Base-by-base conservation (phyloP, 2,888 invertebrate species). In the Heteropelma amictum region DNA sequence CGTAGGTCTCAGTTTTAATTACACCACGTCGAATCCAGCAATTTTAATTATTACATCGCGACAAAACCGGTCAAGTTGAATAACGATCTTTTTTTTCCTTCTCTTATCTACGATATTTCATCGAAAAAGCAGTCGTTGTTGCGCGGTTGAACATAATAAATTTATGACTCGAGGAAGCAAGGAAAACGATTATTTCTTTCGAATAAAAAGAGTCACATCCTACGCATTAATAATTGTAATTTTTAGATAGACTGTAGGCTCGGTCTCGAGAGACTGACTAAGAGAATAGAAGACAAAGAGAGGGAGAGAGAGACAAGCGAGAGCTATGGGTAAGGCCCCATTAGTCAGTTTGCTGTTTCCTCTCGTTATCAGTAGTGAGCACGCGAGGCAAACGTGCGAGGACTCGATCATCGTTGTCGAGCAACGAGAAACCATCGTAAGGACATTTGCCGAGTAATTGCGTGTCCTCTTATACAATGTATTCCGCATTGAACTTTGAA, bases 371-470 rank as follows among this genome's bases (percentile, higher is more conserved):
- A 64, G 69, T 69, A n/a, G 64, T 42, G n/a, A 60, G 64, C 73
- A 74, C 64, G 69, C 64, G 45, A 68, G 60, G 63, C 35, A 71
- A 61, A 63, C 56, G 47, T 54, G 71, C 64, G 47, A 70, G 54
- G 64, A 67, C 35, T 60, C 69, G 70, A 56, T 75, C 64, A 58
- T 74, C 69, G 64, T 69, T 69, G 53, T 64, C 61, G 69, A 67
- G 72, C 72, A 72, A 58, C 49, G 28, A 17, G 49, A 33, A 56
- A 54, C 40, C 54, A 2, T 21, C 26, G 35, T 68, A 58, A 68
- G 68, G 49, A 60, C 51, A 17, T 53, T 47, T 33, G 33, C 49
- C 51, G 51, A 49, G 49, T 28, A 51, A 33, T 51, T 40, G 49
- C 19, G 14, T 30, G 23, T n/a, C 23, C 45, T 56, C 65, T 54